Evolutionary conservation across 2,888 invertebrate genomes (phyloP).

Genomic region (Machimus atricapillus): DNA sequence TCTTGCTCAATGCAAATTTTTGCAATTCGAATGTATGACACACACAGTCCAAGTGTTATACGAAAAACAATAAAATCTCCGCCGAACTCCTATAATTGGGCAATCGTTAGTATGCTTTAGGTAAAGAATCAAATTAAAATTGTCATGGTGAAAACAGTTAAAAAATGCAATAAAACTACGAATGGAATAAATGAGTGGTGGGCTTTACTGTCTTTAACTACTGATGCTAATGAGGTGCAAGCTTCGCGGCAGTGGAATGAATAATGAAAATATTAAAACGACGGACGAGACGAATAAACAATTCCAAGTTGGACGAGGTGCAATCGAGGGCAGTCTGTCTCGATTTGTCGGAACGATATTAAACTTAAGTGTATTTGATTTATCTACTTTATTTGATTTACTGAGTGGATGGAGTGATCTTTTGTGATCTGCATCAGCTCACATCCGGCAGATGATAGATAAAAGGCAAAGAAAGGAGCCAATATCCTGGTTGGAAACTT

Average conservation of each 20-base stretch:
- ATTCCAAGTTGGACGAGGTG: background rate
- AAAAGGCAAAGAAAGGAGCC: background rate
- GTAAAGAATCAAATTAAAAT: background rate
- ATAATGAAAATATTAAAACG: background rate
- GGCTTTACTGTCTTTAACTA: background rate
- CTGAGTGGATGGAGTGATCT: background rate
- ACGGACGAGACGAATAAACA: background rate
- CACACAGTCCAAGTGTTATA: slow-evolving; percentile 3
- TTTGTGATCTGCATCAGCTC: background rate
- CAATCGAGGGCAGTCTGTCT: background rate
- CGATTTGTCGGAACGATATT: background rate
- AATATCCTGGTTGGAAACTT: background rate
- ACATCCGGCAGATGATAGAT: background rate
- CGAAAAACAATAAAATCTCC: slow-evolving; percentile 4
- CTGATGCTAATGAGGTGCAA: slow-evolving; percentile 5
- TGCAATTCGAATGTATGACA: background rate
- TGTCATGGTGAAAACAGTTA: background rate
- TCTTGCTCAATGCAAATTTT: background rate
- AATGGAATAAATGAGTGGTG: background rate
- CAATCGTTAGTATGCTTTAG: background rate
- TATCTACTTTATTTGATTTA: background rate
- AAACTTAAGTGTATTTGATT: background rate
- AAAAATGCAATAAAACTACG: background rate
- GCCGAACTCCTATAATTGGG: background rate
- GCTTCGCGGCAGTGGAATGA: background rate